Evolutionary conservation across 2,888 invertebrate species (phyloP).

Genomic region (Oegoconia quadripuncta): DNA sequence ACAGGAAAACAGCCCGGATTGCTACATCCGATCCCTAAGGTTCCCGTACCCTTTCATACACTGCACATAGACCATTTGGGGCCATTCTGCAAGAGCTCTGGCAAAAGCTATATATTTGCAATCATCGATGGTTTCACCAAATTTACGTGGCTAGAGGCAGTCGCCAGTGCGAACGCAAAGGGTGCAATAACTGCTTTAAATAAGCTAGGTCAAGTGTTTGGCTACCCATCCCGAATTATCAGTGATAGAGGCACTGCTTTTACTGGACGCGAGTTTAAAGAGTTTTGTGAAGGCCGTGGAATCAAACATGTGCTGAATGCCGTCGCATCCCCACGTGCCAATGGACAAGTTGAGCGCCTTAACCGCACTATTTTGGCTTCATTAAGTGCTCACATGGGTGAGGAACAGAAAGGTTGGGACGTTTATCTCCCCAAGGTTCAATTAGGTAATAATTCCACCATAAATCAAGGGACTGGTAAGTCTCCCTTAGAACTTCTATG

Average conservation of each 20-base stretch:
- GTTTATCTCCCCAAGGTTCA: constrained; percentile 11
- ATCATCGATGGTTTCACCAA: constrained; percentile 10
- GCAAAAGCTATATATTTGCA: constrained; percentile 9
- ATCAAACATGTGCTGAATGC: constrained; percentile 21
- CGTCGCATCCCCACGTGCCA: constrained; percentile 18
- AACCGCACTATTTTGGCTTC: constrained; percentile 13
- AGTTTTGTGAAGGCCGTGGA: constrained; percentile 2
- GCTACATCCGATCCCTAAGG: constrained; percentile 9
- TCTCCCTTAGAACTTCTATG: constrained; percentile 6
- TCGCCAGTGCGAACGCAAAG: constrained; percentile 3
- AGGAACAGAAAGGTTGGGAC: constrained; percentile 16
- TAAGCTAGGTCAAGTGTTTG: constrained; percentile 7
- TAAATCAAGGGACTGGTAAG: constrained; percentile 13
- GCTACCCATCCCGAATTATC: constrained; percentile 8
- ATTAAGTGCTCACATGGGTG: constrained; percentile 11
- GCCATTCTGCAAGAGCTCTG: constrained; percentile 10
- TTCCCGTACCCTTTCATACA: too few species aligned
- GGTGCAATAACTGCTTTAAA: constrained; percentile 2
- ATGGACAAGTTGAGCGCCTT: constrained; percentile 14
- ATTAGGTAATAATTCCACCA: constrained; percentile 12
- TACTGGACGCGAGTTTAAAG: constrained; percentile 7
- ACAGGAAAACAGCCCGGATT: constrained; percentile 13
- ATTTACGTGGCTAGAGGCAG: constrained; percentile 11
- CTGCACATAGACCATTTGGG: too few species aligned
- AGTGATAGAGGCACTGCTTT: constrained; percentile 14